These are phyloP conservation scores for Gorsachius magnificus DNA, from an alignment of 2,797 vertebrate genomes.

Conservation along the genomic window DNA sequence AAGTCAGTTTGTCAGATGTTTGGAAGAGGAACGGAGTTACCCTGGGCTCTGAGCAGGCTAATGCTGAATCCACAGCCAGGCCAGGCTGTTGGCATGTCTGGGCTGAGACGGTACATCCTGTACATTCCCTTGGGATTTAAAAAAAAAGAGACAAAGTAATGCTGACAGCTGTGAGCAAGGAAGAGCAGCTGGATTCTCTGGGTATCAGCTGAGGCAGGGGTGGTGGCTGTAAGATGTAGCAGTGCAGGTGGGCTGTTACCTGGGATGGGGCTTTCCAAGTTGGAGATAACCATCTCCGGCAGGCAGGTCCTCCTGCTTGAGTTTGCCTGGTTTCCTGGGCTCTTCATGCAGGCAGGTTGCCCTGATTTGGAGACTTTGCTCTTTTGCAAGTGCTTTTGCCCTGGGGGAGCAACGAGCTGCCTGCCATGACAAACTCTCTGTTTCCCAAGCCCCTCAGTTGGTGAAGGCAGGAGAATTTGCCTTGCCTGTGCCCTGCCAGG, in stretches of 20 bases:
- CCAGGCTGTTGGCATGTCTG: neutral
- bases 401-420: neutral
- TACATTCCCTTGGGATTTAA: conserved; percentile 9
- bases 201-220: neutral
- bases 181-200: neutral
- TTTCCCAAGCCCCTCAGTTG: neutral
- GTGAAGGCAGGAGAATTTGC: neutral
- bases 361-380: neutral
- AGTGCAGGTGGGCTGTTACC: neutral
- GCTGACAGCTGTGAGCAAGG: neutral
- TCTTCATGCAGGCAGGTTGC: neutral
- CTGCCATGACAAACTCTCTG: neutral
- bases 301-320: neutral
- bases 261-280: neutral
- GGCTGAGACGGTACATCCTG: neutral
- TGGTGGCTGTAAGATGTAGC: neutral
- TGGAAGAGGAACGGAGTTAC: conserved; percentile 18
- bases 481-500: neutral
- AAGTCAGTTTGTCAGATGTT: neutral
- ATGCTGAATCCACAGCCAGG: neutral
- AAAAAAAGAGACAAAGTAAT: neutral
- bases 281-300: neutral
- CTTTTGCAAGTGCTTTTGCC: neutral
- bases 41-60: neutral
- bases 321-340: neutral